Conservation (phyloP, 2,888 invertebrate species). For the Pollenia amentaria region DNA sequence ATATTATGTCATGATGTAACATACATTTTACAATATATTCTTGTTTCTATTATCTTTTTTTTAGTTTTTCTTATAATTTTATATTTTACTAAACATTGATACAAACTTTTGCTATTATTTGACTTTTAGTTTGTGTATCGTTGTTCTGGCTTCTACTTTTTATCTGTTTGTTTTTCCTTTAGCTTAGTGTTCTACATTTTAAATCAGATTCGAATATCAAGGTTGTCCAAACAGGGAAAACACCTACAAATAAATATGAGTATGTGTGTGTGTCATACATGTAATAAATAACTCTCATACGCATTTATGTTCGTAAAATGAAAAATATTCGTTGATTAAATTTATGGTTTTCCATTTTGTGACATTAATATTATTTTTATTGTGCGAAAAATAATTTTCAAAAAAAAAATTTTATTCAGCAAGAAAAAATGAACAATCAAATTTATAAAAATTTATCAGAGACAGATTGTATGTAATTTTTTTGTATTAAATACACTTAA, state of each 20-base stretch:
- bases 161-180: conserved; percentile 13
- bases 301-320: neutral
- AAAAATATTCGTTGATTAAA: conserved; percentile 30
- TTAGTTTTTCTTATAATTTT: neutral
- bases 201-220: conserved; percentile 26
- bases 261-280: neutral
- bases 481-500: too few relatives aligned
- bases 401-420: neutral
- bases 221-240: conserved; percentile 21
- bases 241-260: neutral
- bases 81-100: conserved; percentile 37
- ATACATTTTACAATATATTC: neutral
- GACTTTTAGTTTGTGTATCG: conserved; percentile 40
- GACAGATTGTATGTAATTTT: neutral
- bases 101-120: conserved; percentile 47
- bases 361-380: conserved; percentile 14
- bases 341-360: conserved; percentile 18
- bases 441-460: conserved; percentile 8
- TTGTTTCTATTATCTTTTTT: neutral
- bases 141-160: neutral
- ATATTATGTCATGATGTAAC: conserved; percentile 1
- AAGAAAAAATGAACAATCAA: neutral
- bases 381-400: neutral
- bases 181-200: neutral
- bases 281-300: conserved; percentile 35